Evolutionary conservation across 1,140 invertebrate species (phyloP).

Genomic region (Polypedilum vanderplanki): DNA sequence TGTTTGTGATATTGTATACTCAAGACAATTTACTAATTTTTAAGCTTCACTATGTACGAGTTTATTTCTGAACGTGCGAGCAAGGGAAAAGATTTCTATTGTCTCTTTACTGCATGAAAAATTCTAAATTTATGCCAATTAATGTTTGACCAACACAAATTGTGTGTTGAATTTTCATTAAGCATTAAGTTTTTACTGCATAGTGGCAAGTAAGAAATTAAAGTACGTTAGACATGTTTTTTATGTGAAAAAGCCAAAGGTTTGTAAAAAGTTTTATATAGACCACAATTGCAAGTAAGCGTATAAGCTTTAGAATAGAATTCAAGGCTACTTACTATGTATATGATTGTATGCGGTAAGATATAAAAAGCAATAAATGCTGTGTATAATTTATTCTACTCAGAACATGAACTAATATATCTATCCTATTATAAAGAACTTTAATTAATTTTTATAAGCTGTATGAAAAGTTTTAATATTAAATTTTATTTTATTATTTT

Average conservation of each 20-base stretch:
- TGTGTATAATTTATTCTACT: too few relatives aligned
- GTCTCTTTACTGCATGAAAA: slow-evolving; percentile 3
- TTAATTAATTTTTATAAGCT: too few relatives aligned
- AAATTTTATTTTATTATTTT: too few relatives aligned
- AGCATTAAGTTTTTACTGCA: neutral
- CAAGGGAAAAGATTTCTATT: neutral
- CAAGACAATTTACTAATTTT: too few relatives aligned
- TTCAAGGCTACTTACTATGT: neutral
- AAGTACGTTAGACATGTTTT: neutral
- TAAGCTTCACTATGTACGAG: too few relatives aligned
- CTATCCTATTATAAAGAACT: too few relatives aligned
- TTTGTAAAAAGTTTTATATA: neutral
- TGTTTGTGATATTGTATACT: too few relatives aligned
- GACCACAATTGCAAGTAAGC: neutral
- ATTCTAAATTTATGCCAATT: neutral
- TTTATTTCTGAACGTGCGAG: neutral
- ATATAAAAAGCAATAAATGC: neutral
- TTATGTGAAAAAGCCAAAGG: too few relatives aligned
- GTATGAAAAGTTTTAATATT: too few relatives aligned
- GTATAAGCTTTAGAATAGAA: neutral
- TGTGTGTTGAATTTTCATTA: slow-evolving; percentile 18
- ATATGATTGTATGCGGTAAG: neutral
- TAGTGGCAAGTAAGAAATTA: neutral
- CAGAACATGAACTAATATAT: too few relatives aligned
- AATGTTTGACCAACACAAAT: neutral